A percentile compares a stretch with the other conserved stretches of the same genome.
Conservation (phyloP, 2,888 invertebrate genomes). For the Bhutanitis thaidina region DNA sequence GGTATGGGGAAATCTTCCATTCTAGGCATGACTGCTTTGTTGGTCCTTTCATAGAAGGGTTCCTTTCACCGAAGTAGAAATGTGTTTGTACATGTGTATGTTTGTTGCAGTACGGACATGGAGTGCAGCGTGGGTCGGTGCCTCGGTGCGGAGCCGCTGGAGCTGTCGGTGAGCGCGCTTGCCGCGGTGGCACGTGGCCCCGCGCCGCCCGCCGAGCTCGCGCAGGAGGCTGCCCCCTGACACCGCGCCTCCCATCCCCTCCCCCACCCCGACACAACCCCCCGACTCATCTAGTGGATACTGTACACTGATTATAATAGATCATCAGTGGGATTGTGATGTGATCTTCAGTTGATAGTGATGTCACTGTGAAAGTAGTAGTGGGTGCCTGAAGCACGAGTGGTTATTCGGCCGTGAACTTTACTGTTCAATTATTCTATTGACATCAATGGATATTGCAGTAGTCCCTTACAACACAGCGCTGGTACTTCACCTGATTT, state of each 20-base stretch:
- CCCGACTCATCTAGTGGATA: neutral
- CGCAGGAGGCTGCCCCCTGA: conserved; percentile 72
- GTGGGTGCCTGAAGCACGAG: too few relatives aligned
- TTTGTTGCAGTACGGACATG: conserved; percentile 62
- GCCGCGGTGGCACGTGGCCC: conserved; percentile 42
- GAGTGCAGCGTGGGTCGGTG: conserved; percentile 72
- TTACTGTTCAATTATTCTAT: too few relatives aligned
- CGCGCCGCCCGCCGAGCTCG: conserved; percentile 24
- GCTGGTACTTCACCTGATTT: too few relatives aligned
- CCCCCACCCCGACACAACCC: neutral
- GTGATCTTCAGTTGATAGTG: neutral
- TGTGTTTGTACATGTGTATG: neutral
- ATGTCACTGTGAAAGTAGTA: too few relatives aligned
- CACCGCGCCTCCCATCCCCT: conserved; percentile 35
- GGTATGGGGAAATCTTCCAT: too few relatives aligned
- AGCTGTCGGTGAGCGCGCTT: conserved; percentile 34
- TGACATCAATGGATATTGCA: too few relatives aligned
- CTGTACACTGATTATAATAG: neutral
- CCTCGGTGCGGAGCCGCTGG: conserved; percentile 47
- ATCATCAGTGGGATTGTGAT: neutral
- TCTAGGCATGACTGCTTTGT: too few relatives aligned
- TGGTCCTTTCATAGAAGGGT: too few relatives aligned
- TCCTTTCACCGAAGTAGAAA: too few relatives aligned
- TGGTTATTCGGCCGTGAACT: too few relatives aligned
- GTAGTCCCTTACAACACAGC: too few relatives aligned